Evolutionary conservation across 2,113 vertebrate genomes (phyloP).

Genomic region (Alces alces): DNA sequence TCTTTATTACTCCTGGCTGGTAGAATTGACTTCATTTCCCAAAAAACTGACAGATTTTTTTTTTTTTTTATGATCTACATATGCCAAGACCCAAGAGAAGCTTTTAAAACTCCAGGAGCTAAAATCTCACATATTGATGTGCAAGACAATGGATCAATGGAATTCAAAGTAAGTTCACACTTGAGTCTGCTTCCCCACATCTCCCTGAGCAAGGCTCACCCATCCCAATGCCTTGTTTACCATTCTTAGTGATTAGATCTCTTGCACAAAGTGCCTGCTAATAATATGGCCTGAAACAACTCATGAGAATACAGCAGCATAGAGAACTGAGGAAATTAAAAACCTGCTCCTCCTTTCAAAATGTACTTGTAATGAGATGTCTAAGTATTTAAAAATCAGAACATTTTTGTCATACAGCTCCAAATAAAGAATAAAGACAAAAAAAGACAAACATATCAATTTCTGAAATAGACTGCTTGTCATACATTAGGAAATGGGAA

Average conservation of each 20-base stretch:
- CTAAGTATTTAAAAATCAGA: neutral
- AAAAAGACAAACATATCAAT: neutral
- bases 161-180: constrained; percentile 48
- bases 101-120: constrained; percentile 45
- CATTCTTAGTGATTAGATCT: neutral
- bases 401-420: neutral
- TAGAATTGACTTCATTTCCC: constrained; percentile 67
- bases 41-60: constrained; percentile 50
- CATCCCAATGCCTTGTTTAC: neutral
- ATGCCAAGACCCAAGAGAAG: constrained; percentile 44
- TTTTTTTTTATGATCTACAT: constrained; percentile 63
- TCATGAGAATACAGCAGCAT: neutral
- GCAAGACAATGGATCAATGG: constrained; percentile 15
- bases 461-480: neutral
- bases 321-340: neutral
- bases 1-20: constrained; percentile 58
- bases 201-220: neutral
- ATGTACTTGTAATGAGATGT: neutral
- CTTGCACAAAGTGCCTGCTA: neutral
- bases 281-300: neutral
- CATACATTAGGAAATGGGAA: neutral
- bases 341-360: neutral
- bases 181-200: neutral
- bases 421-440: neutral
- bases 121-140: constrained; percentile 55